phyloP scores from a whole-genome alignment of 2,113 vertebrate genomes.

The Copsychus sechellarum region DNA sequence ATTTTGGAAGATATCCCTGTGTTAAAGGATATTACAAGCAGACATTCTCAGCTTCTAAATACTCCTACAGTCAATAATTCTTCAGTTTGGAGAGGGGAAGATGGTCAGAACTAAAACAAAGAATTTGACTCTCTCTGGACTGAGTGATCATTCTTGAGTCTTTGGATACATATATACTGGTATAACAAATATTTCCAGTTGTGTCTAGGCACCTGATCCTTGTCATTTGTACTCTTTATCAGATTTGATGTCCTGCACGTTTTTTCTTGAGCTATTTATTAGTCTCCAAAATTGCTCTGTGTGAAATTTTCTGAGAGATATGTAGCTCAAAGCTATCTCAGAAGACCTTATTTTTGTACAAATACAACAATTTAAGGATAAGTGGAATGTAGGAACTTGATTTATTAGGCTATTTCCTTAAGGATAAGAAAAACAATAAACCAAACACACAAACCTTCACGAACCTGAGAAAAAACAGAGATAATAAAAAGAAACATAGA shows the following conservation, averaged over 20 bases:
- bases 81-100: background rate
- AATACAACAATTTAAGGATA: background rate
- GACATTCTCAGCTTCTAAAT: background rate
- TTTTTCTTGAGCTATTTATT: background rate
- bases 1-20: background rate
- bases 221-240: background rate
- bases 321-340: background rate
- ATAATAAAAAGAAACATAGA: background rate
- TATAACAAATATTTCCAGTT: background rate
- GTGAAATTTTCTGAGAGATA: background rate
- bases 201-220: background rate
- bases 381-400: background rate
- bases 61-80: background rate
- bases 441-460: background rate
- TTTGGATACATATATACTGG: background rate
- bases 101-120: background rate
- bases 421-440: background rate
- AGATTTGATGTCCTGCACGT: background rate
- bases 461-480: background rate
- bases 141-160: background rate
- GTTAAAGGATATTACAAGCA: background rate
- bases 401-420: background rate
- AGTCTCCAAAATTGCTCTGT: background rate
- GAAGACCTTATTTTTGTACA: background rate
- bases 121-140: background rate